Percentiles rank a stretch among this genome's conserved stretches.
Evolutionary conservation across 2,888 invertebrate species (phyloP).

Genomic region (Oxyteleia sp.): DNA sequence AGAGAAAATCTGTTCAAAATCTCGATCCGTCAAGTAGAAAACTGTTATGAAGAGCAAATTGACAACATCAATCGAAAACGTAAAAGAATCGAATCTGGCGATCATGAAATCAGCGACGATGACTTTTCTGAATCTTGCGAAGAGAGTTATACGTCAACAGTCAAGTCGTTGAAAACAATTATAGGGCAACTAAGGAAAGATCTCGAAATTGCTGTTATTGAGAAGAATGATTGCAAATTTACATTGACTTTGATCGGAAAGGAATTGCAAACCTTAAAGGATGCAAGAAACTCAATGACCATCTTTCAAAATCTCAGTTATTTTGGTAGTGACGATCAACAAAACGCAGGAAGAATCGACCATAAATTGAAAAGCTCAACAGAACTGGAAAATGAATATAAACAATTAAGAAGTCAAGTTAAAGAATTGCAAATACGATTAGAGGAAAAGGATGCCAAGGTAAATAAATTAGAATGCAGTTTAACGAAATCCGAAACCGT

Average conservation of each 20-base stretch:
- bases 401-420: no score
- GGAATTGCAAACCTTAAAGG: slow-evolving; percentile 75
- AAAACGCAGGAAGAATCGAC: neutral
- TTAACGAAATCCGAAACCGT: slow-evolving; percentile 31
- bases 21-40: slow-evolving; percentile 79
- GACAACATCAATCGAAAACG: slow-evolving; percentile 77
- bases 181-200: slow-evolving; percentile 76
- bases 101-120: slow-evolving; percentile 66
- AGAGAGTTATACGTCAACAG: slow-evolving; percentile 65
- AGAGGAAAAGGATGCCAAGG: slow-evolving; percentile 50
- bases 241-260: slow-evolving; percentile 75
- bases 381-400: slow-evolving; percentile 69
- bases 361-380: slow-evolving; percentile 35
- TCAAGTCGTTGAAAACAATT: slow-evolving; percentile 72
- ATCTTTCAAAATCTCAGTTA: slow-evolving; percentile 17
- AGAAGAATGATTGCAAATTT: slow-evolving; percentile 78
- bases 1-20: slow-evolving; percentile 78
- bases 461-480: slow-evolving; percentile 36
- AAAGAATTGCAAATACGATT: slow-evolving; percentile 58
- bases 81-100: slow-evolving; percentile 74
- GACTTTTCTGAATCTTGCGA: slow-evolving; percentile 48
- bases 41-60: slow-evolving; percentile 80
- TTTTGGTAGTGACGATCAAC: neutral
- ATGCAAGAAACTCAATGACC: slow-evolving; percentile 53
- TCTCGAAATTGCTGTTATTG: slow-evolving; percentile 72